phyloP scores from a whole-genome alignment of 2,888 invertebrate genomes.

The Lagria hirta region DNA sequence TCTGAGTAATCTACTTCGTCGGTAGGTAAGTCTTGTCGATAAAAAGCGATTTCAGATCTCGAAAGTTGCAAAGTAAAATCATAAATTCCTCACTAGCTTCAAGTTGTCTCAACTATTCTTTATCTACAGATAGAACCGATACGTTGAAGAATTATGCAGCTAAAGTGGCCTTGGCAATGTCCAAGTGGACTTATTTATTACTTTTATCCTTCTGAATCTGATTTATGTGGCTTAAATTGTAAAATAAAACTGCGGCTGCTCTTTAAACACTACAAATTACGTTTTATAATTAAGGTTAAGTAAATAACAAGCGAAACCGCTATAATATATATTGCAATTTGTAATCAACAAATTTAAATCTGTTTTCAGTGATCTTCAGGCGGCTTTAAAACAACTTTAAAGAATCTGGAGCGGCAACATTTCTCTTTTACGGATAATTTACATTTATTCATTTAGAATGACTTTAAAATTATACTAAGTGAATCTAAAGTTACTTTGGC shows the following conservation, averaged over 20 bases:
- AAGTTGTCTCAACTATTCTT: conserved; percentile 46
- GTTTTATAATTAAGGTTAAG: background rate
- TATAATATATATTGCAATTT: conserved; percentile 2
- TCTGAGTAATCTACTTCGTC: conserved; percentile 10
- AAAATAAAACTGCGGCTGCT: conserved; percentile 26
- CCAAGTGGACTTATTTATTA: conserved; percentile 47
- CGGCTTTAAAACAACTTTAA: conserved; percentile 14
- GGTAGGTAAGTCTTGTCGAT: conserved; percentile 21
- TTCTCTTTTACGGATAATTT: conserved; percentile 17
- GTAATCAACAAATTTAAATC: conserved; percentile 9
- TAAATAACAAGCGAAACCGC: background rate
- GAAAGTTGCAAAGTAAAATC: conserved; percentile 43
- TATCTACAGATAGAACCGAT: conserved; percentile 49
- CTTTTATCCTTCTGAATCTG: conserved; percentile 46
- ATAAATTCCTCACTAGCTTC: conserved; percentile 49
- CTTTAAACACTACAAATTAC: conserved; percentile 1
- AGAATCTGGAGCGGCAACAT: conserved; percentile 18
- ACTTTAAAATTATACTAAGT: conserved; percentile 16
- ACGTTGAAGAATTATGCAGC: conserved; percentile 47
- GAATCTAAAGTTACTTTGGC: conserved; percentile 1
- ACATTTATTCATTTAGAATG: conserved; percentile 18
- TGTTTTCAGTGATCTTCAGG: conserved; percentile 15
- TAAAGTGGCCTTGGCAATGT: conserved; percentile 47
- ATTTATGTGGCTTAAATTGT: conserved; percentile 45
- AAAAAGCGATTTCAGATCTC: conserved; percentile 32